Evolutionary conservation across 2,888 invertebrate genomes (phyloP).

Genomic region (Stenoptilia bipunctidactyla): DNA sequence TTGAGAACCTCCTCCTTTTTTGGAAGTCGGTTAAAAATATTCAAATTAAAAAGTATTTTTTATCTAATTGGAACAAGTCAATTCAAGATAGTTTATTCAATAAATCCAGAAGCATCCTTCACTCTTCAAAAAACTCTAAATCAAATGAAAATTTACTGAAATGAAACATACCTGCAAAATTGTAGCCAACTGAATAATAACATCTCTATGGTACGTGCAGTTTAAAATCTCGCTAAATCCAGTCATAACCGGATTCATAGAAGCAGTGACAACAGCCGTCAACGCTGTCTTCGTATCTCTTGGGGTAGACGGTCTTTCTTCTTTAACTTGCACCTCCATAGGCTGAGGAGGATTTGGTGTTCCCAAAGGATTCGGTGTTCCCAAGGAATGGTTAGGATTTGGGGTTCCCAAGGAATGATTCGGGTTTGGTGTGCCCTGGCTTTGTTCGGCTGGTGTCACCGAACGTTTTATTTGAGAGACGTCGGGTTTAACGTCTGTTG

Average conservation of each 20-base stretch:
- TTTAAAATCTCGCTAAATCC: constrained; percentile 86
- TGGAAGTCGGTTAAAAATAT: no score
- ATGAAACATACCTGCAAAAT: constrained; percentile 76
- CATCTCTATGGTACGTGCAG: constrained; percentile 91
- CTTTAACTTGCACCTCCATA: constrained; percentile 52
- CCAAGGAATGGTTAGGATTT: constrained; percentile 48
- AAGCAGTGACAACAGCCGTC: constrained; percentile 41
- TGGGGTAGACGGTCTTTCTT: constrained; percentile 39
- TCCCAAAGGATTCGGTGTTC: constrained; percentile 53
- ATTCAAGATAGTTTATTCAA: no score
- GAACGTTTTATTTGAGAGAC: constrained; percentile 59
- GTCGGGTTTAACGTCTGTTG: constrained; percentile 52
- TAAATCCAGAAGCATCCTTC: no score
- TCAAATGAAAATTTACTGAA: no score
- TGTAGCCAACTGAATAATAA: constrained; percentile 83
- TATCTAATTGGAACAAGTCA: no score
- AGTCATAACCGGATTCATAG: constrained; percentile 74
- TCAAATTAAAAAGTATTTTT: no score
- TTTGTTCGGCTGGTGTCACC: constrained; percentile 49
- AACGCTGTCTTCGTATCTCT: constrained; percentile 43
- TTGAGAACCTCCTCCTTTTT: no score
- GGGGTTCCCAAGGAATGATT: constrained; percentile 54
- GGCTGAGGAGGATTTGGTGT: constrained; percentile 53
- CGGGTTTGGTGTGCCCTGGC: constrained; percentile 53
- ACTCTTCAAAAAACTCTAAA: no score